These are phyloP conservation scores for Wasmannia auropunctata DNA, from an alignment of 1,140 invertebrate genomes.

Conservation along the genomic window DNA sequence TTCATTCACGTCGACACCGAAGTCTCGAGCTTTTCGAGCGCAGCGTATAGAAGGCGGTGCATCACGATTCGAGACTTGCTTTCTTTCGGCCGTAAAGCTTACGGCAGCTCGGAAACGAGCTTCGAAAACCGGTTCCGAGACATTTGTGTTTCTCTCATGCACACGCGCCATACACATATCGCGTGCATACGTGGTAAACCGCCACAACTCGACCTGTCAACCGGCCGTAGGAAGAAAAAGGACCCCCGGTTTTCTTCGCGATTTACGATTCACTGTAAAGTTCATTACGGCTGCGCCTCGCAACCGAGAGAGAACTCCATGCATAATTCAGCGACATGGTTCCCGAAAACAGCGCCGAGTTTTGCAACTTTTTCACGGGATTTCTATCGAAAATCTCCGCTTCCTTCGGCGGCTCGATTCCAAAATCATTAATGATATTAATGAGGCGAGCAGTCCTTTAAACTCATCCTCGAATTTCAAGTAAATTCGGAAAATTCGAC, in stretches of 20 bases:
- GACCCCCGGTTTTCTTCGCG: constrained; percentile 5
- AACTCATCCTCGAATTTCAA: neutral
- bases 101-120: constrained; percentile 41
- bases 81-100: constrained; percentile 25
- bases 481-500: neutral
- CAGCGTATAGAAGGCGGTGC: neutral
- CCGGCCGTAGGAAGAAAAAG: neutral
- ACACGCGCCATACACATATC: neutral
- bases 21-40: neutral
- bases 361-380: constrained; percentile 13
- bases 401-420: neutral
- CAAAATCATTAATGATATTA: neutral
- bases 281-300: constrained; percentile 23
- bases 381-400: neutral
- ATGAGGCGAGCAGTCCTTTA: neutral
- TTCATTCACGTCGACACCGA: neutral
- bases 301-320: neutral
- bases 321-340: constrained; percentile 15
- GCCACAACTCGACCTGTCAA: constrained; percentile 26
- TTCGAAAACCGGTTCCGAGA: constrained; percentile 61
- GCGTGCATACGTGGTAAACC: neutral
- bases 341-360: neutral
- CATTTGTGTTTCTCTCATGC: constrained; percentile 39
- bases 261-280: constrained; percentile 29
- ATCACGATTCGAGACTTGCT: constrained; percentile 13